Conservation (phyloP, 2,113 vertebrate genomes). For the Percopsis transmontana region DNA sequence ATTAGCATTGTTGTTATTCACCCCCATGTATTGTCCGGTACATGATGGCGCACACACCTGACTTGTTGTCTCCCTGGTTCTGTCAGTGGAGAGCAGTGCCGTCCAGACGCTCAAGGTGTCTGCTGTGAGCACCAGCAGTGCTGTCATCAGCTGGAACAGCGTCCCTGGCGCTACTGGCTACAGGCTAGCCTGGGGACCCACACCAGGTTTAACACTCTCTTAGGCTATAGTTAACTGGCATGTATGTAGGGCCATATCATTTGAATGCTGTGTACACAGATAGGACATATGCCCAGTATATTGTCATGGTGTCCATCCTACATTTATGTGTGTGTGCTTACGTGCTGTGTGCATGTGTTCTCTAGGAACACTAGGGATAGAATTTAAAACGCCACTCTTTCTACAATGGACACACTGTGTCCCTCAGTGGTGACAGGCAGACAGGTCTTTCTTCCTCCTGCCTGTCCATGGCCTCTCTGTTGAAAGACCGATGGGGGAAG, state of each 20-base stretch:
- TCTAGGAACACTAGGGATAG: neutral
- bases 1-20: too few species aligned
- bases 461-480: neutral
- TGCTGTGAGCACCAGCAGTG: slow-evolving; percentile 78
- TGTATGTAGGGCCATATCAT: too few species aligned
- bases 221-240: too few species aligned
- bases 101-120: slow-evolving; percentile 82
- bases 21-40: neutral
- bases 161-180: slow-evolving; percentile 87
- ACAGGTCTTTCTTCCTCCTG: too few species aligned
- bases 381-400: slow-evolving; percentile 33
- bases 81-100: slow-evolving; percentile 85
- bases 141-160: slow-evolving; percentile 81
- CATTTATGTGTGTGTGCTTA: neutral
- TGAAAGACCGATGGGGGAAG: slow-evolving; percentile 15
- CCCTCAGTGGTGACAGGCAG: slow-evolving; percentile 15
- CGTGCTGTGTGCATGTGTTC: neutral
- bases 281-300: too few species aligned
- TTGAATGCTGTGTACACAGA: too few species aligned
- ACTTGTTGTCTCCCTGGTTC: neutral
- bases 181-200: slow-evolving; percentile 86
- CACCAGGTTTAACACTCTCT: slow-evolving; percentile 75
- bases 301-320: too few species aligned
- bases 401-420: slow-evolving; percentile 12
- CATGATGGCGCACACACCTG: too few species aligned